A percentile compares a stretch with the other conserved stretches of the same genome.
These are phyloP conservation scores for Hemitrygon akajei DNA, from an alignment of 2,797 vertebrate species.

Conservation along the genomic window DNA sequence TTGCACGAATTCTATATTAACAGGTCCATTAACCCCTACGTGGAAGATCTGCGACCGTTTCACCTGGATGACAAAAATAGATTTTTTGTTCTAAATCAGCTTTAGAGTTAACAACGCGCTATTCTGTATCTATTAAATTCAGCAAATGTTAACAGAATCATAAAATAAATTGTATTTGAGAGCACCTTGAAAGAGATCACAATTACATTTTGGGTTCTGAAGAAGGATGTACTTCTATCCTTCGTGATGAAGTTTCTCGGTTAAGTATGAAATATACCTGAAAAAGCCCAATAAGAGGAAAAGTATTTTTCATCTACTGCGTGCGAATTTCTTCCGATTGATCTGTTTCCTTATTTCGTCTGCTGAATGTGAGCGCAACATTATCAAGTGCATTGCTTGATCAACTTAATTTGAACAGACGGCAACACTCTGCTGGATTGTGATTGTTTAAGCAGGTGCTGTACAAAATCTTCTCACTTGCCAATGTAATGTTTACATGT, in stretches of 20 bases:
- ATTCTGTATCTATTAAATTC: not conserved
- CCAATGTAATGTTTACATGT: conserved; percentile 18
- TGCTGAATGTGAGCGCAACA: conserved; percentile 17
- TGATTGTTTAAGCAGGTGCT: conserved; percentile 33
- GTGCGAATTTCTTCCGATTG: not conserved
- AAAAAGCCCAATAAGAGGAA: conserved; percentile 1
- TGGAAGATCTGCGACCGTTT: not conserved
- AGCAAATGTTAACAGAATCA: not conserved
- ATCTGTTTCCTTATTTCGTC: not conserved
- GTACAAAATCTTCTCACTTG: conserved; percentile 27
- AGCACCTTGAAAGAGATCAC: not conserved
- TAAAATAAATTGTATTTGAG: not conserved
- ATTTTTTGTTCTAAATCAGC: not conserved
- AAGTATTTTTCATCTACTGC: not conserved
- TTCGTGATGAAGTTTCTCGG: not conserved
- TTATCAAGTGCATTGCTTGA: conserved; percentile 10
- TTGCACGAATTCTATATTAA: not conserved
- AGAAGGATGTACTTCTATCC: not conserved
- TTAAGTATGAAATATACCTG: conserved; percentile 1
- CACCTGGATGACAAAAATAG: not conserved
- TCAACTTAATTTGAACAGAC: conserved; percentile 32
- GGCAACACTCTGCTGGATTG: conserved; percentile 2
- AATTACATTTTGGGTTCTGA: not conserved
- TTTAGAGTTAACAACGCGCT: not conserved
- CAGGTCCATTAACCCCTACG: not conserved